Percentiles rank a stretch among this genome's conserved stretches.
Conservation (phyloP, 1,140 invertebrate genomes). For the Drosophila grimshawi region DNA sequence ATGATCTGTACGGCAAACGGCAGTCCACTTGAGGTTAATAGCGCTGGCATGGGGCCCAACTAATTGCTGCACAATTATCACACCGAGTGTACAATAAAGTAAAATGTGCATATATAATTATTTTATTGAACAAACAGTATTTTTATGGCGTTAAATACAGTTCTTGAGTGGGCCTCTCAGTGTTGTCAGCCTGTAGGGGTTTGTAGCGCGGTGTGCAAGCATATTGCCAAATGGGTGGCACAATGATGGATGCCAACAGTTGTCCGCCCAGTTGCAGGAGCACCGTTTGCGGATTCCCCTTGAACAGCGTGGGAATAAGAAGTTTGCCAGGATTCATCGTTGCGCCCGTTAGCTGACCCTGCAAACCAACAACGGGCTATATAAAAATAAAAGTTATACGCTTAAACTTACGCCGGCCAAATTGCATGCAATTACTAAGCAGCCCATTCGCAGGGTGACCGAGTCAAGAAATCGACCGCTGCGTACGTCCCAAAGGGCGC, state of each 20-base stretch:
- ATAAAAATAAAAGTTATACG: background rate
- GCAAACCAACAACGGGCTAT: background rate
- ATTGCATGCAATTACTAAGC: conserved; percentile 44
- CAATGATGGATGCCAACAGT: conserved; percentile 34
- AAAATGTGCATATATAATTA: background rate
- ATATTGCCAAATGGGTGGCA: conserved; percentile 46
- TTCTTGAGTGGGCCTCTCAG: background rate
- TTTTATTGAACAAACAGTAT: conserved; percentile 1
- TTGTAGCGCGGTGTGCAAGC: conserved; percentile 22
- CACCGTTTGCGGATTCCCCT: conserved; percentile 32
- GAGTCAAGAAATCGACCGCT: conserved; percentile 58
- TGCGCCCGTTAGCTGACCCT: conserved; percentile 49
- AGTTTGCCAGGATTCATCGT: conserved; percentile 54
- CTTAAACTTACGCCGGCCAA: conserved; percentile 42
- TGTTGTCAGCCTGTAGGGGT: background rate
- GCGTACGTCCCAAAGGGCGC: conserved; percentile 60
- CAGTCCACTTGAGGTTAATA: conserved; percentile 1
- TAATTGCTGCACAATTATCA: conserved; percentile 2
- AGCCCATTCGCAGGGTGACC: conserved; percentile 53
- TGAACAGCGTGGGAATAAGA: conserved; percentile 35
- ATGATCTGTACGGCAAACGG: background rate
- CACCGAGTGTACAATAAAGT: background rate
- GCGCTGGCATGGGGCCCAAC: conserved; percentile 1
- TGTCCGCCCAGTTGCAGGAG: conserved; percentile 48
- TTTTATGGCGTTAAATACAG: conserved; percentile 8